A percentile compares a stretch with the other conserved stretches of the same genome.
These are phyloP conservation scores for Rhinoraja longicauda DNA, from an alignment of 2,797 vertebrate species.

Conservation along the genomic window DNA sequence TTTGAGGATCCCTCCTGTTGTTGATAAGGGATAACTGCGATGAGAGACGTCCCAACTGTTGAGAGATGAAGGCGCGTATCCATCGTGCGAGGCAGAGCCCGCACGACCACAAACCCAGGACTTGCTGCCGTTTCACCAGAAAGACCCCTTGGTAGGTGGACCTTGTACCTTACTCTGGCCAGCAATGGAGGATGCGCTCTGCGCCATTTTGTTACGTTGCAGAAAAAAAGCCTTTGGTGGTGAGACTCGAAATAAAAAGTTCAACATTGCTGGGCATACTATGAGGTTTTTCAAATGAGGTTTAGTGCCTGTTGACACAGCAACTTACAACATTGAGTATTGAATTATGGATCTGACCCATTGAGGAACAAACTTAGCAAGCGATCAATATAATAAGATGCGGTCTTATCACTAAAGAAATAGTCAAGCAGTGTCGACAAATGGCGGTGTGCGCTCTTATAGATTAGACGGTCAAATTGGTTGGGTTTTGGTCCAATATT, in stretches of 20 bases:
- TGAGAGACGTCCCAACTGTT: not conserved
- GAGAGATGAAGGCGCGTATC: not conserved
- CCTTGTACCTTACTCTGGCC: not conserved
- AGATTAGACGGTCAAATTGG: not conserved
- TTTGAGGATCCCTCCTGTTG: too few relatives aligned
- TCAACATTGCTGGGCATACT: not conserved
- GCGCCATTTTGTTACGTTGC: not conserved
- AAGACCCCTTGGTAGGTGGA: too few relatives aligned
- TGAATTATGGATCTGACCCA: not conserved
- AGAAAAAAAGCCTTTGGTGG: not conserved
- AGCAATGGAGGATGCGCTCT: not conserved
- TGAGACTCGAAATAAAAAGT: not conserved
- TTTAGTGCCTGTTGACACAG: too few relatives aligned
- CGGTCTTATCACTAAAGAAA: not conserved
- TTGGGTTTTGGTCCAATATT: not conserved
- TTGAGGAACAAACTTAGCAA: not conserved
- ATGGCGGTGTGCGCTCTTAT: not conserved
- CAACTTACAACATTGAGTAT: not conserved
- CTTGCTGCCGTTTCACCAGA: not conserved
- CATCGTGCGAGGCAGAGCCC: not conserved
- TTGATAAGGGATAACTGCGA: not conserved
- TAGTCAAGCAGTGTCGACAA: not conserved
- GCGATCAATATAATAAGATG: not conserved
- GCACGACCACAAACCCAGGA: not conserved
- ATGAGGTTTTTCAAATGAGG: not conserved